Evolutionary conservation across 2,888 invertebrate species (phyloP).

Genomic region (Elegia similella): DNA sequence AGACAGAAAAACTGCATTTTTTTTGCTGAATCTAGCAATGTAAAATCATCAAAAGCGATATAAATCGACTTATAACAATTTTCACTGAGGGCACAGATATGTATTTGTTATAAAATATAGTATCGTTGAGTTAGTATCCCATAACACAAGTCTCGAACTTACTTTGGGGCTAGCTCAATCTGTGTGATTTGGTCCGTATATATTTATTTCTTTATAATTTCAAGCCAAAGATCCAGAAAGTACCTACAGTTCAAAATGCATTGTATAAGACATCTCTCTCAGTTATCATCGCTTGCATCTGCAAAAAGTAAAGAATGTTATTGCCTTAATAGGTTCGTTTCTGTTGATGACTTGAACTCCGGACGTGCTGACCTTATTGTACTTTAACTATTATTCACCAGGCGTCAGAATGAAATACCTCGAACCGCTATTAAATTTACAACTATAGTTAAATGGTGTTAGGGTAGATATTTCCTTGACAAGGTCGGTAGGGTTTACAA

Average conservation of each 20-base stretch:
- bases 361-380: slow-evolving; percentile 60
- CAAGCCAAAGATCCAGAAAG: too few species aligned
- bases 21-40: too few species aligned
- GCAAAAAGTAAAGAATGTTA: slow-evolving; percentile 1
- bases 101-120: too few species aligned
- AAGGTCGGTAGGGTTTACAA: slow-evolving; percentile 16
- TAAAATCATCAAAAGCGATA: too few species aligned
- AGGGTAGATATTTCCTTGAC: slow-evolving; percentile 16
- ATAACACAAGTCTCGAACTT: too few species aligned
- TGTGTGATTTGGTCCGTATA: too few species aligned
- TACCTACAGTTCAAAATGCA: neutral
- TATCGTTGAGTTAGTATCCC: too few species aligned
- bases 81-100: too few species aligned
- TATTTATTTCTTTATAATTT: too few species aligned
- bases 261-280: neutral
- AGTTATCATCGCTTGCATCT: neutral
- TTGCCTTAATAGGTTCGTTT: slow-evolving; percentile 11
- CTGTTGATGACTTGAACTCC: slow-evolving; percentile 32
- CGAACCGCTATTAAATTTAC: neutral
- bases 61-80: too few species aligned
- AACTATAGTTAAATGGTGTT: slow-evolving; percentile 5
- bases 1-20: too few species aligned
- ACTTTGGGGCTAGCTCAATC: too few species aligned
- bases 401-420: slow-evolving; percentile 8
- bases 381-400: slow-evolving; percentile 29